phyloP scores from a whole-genome alignment of 53 echinoderm and acorn worm species.

The Pentamera pediparva region DNA sequence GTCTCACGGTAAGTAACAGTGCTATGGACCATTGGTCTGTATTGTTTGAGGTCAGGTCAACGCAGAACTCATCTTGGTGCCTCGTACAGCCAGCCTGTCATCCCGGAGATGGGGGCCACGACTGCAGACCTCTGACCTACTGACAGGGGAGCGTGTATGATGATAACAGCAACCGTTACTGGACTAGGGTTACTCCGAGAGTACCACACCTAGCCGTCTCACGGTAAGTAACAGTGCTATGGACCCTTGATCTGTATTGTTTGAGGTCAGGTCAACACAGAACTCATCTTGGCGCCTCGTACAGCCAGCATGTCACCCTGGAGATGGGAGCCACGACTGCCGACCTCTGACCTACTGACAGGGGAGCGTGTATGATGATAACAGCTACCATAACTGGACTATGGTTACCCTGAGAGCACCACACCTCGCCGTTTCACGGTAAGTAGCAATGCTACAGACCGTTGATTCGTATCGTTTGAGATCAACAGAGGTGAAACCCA shows the following conservation, averaged over 20 bases:
- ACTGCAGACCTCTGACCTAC: conserved; percentile 57
- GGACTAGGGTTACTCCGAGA: conserved; percentile 65
- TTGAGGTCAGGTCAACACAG: too few species aligned
- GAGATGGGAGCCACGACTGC: conserved; percentile 36
- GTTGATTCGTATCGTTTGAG: too few species aligned
- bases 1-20: conserved; percentile 58
- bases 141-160: conserved; percentile 59
- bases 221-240: conserved; percentile 35
- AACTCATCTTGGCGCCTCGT: conserved; percentile 58
- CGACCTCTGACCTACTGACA: conserved; percentile 49
- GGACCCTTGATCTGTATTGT: background rate
- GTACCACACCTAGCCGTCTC: conserved; percentile 66
- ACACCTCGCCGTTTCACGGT: conserved; percentile 67
- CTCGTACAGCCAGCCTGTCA: conserved; percentile 61
- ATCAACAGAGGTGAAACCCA: too few species aligned
- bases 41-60: too few species aligned
- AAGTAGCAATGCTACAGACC: background rate
- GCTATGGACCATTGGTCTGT: background rate
- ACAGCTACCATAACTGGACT: conserved; percentile 57
- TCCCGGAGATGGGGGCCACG: conserved; percentile 35
- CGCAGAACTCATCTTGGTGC: conserved; percentile 56
- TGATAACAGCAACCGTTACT: conserved; percentile 55
- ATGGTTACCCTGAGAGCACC: conserved; percentile 68
- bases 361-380: conserved; percentile 66
- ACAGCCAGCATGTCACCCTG: conserved; percentile 66